Evolutionary conservation across 2,797 vertebrate species (phyloP).

Genomic region (Schizopygopsis malacanthus): DNA sequence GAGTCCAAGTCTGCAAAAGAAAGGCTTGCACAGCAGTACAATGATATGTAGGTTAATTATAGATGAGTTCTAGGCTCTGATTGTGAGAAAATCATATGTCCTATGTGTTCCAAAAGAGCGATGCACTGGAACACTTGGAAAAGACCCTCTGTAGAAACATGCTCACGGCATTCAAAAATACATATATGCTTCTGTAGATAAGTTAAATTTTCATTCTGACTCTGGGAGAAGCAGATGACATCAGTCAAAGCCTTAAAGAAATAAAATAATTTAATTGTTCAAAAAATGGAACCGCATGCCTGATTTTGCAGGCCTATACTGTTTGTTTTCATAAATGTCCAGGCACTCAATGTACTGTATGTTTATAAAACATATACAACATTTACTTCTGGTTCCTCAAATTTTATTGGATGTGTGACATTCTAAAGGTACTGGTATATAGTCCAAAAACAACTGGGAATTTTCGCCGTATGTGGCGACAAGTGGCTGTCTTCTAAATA

Average conservation of each 20-base stretch:
- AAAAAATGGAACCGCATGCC: background rate
- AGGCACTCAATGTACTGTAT: background rate
- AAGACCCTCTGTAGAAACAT: background rate
- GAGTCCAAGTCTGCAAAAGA: constrained; percentile 73
- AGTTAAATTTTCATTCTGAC: background rate
- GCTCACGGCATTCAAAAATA: constrained; percentile 19
- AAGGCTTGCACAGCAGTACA: constrained; percentile 80
- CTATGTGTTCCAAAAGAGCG: constrained; percentile 74
- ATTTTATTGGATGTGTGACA: background rate
- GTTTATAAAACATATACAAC: background rate
- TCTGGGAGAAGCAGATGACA: constrained; percentile 3
- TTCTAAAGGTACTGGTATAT: background rate
- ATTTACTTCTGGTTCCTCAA: background rate
- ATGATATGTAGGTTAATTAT: constrained; percentile 83
- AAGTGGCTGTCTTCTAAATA: background rate
- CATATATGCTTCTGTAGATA: background rate
- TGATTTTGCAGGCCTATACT: background rate
- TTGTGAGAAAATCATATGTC: constrained; percentile 76
- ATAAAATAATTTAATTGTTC: background rate
- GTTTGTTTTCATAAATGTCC: background rate
- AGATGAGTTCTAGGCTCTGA: constrained; percentile 78
- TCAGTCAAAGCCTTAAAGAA: background rate
- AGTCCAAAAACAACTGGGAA: background rate
- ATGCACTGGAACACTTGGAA: constrained; percentile 8
- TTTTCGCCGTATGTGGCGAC: background rate